Conservation (phyloP, 2,888 invertebrate species). For the Chrysotoxum bicinctum region DNA sequence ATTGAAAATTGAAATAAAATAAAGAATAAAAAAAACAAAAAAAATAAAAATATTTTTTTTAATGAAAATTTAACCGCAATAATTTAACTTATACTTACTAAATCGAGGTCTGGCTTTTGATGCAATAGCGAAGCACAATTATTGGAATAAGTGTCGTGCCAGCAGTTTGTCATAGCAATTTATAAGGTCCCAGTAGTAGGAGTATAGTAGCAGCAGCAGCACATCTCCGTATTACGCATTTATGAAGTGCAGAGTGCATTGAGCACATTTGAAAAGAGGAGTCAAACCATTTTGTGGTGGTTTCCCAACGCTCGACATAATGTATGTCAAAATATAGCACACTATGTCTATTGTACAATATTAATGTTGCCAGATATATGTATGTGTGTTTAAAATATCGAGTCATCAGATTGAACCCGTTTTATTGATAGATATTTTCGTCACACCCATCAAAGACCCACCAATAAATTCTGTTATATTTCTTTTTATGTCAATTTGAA, state of each 20-base stretch:
- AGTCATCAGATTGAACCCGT: too few relatives aligned
- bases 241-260: conserved; percentile 55
- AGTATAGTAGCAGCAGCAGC: background rate
- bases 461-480: too few relatives aligned
- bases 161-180: conserved; percentile 50
- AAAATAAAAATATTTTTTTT: too few relatives aligned
- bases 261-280: conserved; percentile 40
- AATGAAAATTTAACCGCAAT: too few relatives aligned
- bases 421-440: too few relatives aligned
- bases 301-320: background rate
- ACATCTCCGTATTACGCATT: conserved; percentile 29
- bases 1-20: too few relatives aligned
- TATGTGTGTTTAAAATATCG: too few relatives aligned
- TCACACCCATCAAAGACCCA: too few relatives aligned
- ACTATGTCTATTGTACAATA: background rate
- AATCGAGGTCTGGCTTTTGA: conserved; percentile 44
- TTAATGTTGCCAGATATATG: conserved; percentile 6
- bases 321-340: conserved; percentile 16
- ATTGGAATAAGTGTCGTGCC: conserved; percentile 53
- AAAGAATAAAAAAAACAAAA: too few relatives aligned
- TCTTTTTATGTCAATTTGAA: too few relatives aligned
- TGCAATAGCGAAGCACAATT: conserved; percentile 40
- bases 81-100: too few relatives aligned
- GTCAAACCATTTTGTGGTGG: conserved; percentile 34
- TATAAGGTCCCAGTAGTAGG: conserved; percentile 13